A percentile compares a stretch with the other conserved stretches of the same genome.
Conservation (phyloP, 2,888 invertebrate genomes). For the Agriopis marginaria region DNA sequence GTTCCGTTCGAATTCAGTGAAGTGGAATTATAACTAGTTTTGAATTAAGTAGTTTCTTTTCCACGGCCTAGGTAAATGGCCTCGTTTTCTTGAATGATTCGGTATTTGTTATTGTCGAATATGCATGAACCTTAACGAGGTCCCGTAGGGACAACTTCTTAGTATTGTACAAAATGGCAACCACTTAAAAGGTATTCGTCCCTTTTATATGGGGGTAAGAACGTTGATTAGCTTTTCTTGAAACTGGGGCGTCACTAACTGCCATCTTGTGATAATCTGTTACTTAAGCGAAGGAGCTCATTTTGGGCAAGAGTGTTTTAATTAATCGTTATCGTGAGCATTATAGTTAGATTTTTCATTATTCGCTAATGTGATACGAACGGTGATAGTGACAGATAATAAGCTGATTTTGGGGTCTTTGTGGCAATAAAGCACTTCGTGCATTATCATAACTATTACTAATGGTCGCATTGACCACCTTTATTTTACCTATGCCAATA, state of each 20-base stretch:
- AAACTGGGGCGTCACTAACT: constrained; percentile 34
- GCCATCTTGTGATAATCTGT: constrained; percentile 45
- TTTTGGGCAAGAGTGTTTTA: constrained; percentile 10
- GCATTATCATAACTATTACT: background rate
- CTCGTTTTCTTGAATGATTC: constrained; percentile 64
- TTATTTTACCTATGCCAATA: background rate
- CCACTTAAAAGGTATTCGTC: constrained; percentile 60
- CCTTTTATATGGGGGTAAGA: constrained; percentile 52
- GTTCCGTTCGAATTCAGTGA: constrained; percentile 45
- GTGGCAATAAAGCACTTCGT: background rate
- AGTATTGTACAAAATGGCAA: constrained; percentile 69
- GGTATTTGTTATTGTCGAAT: constrained; percentile 62
- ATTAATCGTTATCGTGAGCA: constrained; percentile 4
- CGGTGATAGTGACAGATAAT: constrained; percentile 8
- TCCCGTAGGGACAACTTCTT: constrained; percentile 72
- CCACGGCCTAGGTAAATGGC: constrained; percentile 75
- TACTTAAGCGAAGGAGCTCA: constrained; percentile 31
- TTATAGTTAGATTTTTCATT: background rate
- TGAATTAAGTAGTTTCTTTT: constrained; percentile 73
- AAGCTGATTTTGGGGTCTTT: background rate
- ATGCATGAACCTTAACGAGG: constrained; percentile 58
- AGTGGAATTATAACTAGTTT: constrained; percentile 45
- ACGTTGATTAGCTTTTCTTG: constrained; percentile 49
- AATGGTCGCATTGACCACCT: background rate
- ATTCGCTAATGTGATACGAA: background rate